A percentile compares a stretch with the other conserved stretches of the same genome.
phyloP scores from a whole-genome alignment of 1,140 invertebrate genomes.

The Drosophila grimshawi region DNA sequence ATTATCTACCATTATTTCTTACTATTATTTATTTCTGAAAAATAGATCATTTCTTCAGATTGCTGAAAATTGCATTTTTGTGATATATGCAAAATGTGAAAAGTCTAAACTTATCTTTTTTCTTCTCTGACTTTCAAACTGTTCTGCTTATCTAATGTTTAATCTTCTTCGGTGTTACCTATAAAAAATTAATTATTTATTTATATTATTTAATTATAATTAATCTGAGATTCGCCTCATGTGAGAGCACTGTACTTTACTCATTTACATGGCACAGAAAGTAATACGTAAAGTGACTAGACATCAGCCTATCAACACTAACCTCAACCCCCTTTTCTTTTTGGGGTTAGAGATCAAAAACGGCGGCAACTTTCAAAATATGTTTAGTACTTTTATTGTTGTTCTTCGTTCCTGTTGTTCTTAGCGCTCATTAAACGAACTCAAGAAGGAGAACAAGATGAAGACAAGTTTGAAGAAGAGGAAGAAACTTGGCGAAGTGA shows the following conservation, averaged over 20 bases:
- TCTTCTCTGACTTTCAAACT: no score
- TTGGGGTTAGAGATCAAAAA: constrained; percentile 28
- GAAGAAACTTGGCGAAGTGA: constrained; percentile 34
- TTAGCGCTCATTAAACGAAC: constrained; percentile 48
- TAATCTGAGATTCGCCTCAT: no score
- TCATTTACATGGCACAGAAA: neutral
- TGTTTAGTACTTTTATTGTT: constrained; percentile 30
- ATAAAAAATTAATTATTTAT: neutral
- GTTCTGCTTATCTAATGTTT: no score
- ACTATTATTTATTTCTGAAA: no score
- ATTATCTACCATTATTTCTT: no score
- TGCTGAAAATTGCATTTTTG: no score
- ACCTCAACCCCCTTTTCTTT: neutral
- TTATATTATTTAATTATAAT: no score
- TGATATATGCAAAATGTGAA: no score
- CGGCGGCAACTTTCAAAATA: constrained; percentile 35
- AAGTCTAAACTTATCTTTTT: no score
- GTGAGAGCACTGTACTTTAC: neutral
- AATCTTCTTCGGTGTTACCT: no score
- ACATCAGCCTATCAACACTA: neutral
- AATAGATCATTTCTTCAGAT: no score
- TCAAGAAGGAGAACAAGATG: constrained; percentile 16
- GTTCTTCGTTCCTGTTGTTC: constrained; percentile 29
- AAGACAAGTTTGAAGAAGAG: constrained; percentile 12
- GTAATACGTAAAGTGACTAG: neutral